Conservation (phyloP, 2,797 vertebrate species). For the Anguilla anguilla region DNA sequence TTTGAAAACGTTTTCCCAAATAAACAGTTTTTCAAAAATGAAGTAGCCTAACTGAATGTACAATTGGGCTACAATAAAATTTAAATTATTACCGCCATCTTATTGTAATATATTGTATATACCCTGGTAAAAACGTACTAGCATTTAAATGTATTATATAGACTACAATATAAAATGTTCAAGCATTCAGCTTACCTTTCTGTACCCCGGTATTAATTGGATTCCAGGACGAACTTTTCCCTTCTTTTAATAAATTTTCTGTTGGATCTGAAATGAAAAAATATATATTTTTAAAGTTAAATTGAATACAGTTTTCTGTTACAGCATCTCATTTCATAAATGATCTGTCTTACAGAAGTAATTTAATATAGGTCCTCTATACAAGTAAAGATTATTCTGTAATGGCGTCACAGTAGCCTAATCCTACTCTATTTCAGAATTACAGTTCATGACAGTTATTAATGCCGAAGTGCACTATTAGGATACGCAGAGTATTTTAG, state of each 20-base stretch:
- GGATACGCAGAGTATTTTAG: neutral
- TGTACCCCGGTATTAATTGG: conserved; percentile 90
- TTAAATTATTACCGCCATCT: neutral
- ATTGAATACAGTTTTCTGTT: neutral
- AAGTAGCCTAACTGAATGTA: neutral
- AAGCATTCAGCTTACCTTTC: conserved; percentile 83
- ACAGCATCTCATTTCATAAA: neutral
- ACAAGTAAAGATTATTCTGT: neutral
- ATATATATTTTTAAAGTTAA: neutral
- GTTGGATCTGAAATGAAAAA: conserved; percentile 83
- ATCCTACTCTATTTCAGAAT: neutral
- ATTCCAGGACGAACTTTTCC: conserved; percentile 88
- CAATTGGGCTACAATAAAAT: neutral
- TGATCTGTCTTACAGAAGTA: neutral
- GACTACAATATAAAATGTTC: neutral
- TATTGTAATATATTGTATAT: neutral
- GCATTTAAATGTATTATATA: neutral
- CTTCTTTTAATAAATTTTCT: conserved; percentile 93
- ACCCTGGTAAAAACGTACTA: neutral
- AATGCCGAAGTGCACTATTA: neutral
- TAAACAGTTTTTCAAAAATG: neutral
- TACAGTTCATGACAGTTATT: neutral
- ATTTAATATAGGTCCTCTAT: neutral
- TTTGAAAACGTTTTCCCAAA: neutral
- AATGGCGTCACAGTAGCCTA: neutral